phyloP scores from a whole-genome alignment of 1,140 invertebrate species.

The Fragariocoptes setiger region DNA sequence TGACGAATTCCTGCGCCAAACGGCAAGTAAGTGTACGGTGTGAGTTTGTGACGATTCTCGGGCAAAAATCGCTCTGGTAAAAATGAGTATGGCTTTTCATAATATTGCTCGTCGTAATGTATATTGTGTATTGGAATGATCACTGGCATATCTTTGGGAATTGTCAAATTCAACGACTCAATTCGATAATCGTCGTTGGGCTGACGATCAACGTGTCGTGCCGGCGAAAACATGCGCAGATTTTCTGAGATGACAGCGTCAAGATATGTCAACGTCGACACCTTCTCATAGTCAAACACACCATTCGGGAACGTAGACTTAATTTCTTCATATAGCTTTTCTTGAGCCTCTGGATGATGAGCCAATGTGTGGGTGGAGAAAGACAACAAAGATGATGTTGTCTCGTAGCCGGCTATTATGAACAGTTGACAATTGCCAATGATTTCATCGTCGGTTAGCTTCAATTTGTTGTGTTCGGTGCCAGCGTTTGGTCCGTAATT shows the following conservation, averaged over 20 bases:
- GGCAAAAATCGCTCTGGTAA: constrained; percentile 10
- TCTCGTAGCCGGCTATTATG: constrained; percentile 26
- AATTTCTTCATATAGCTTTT: constrained; percentile 24
- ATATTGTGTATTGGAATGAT: constrained; percentile 6
- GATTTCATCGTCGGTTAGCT: no score
- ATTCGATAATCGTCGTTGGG: constrained; percentile 4
- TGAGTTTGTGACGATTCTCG: constrained; percentile 10
- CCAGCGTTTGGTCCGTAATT: no score
- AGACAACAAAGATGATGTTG: constrained; percentile 21
- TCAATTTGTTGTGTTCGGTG: no score
- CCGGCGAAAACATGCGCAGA: constrained; percentile 15
- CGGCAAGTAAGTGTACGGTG: constrained; percentile 17
- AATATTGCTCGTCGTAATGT: constrained; percentile 10
- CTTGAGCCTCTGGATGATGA: constrained; percentile 22
- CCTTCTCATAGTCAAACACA: neutral
- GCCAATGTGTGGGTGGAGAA: constrained; percentile 25
- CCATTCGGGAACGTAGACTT: no score
- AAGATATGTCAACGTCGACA: constrained; percentile 13
- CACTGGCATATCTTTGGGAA: constrained; percentile 5
- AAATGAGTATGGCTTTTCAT: constrained; percentile 7
- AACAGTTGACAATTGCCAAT: neutral
- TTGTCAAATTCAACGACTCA: constrained; percentile 4
- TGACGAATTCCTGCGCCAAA: constrained; percentile 23
- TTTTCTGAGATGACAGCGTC: constrained; percentile 17
- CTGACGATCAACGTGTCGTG: constrained; percentile 2